Percentiles rank a stretch among this genome's conserved stretches.
Conservation (phyloP, 92 coral and sea anemone species). For the Virgularia gustaviana region DNA sequence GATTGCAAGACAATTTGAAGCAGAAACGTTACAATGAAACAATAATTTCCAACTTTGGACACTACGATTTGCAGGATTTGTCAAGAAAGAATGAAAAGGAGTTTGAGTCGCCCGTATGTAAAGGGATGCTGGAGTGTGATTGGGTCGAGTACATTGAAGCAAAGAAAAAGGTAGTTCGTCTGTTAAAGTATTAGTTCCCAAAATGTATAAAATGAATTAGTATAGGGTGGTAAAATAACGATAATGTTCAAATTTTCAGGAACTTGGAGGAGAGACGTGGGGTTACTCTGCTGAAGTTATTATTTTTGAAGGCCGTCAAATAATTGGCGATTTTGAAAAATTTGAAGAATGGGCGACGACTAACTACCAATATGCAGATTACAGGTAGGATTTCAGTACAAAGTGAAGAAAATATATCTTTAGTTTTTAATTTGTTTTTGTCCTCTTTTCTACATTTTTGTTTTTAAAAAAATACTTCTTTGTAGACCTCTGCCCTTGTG, state of each 20-base stretch:
- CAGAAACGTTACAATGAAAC: not conserved
- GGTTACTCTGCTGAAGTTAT: constrained; percentile 73
- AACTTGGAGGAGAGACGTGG: constrained; percentile 83
- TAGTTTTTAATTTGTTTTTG: no score
- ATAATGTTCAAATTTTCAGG: constrained; percentile 36
- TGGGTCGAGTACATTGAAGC: constrained; percentile 74
- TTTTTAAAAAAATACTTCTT: not conserved
- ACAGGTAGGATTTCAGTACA: constrained; percentile 52
- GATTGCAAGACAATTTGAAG: not conserved
- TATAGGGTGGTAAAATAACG: not conserved
- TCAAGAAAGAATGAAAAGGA: constrained; percentile 60
- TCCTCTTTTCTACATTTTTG: not conserved
- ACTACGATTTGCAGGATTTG: constrained; percentile 71
- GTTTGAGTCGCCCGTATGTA: constrained; percentile 62
- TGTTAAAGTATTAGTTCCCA: not conserved
- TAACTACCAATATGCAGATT: constrained; percentile 66
- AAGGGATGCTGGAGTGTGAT: constrained; percentile 90
- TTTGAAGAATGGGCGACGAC: constrained; percentile 74
- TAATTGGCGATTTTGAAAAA: constrained; percentile 79
- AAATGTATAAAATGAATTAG: not conserved
- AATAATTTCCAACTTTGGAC: not conserved
- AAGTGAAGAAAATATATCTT: no score
- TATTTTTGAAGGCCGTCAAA: constrained; percentile 59
- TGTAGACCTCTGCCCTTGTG: constrained; percentile 88
- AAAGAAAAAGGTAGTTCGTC: constrained; percentile 68